A percentile compares a stretch with the other conserved stretches of the same genome.
Evolutionary conservation across 2,113 vertebrate genomes (phyloP).

Genomic region (Phodopus roborovskii): DNA sequence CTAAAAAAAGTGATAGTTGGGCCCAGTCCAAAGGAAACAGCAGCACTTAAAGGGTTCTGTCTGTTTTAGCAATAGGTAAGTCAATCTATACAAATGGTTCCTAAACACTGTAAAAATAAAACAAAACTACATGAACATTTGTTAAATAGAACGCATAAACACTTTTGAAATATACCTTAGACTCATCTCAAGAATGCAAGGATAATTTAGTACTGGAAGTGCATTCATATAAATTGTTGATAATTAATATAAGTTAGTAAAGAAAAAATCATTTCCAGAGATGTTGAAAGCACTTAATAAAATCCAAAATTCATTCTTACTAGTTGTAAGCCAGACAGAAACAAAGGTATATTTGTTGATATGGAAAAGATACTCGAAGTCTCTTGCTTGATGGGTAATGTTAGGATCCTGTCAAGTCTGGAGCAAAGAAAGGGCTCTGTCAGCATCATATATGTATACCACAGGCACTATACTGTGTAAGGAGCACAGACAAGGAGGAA

Average conservation of each 20-base stretch:
- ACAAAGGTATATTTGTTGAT: background rate
- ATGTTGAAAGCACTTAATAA: background rate
- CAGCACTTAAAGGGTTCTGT: background rate
- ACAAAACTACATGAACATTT: background rate
- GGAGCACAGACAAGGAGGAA: background rate
- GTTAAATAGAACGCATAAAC: background rate
- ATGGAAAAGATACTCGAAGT: background rate
- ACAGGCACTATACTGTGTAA: background rate
- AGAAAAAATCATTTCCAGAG: background rate
- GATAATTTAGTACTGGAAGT: background rate
- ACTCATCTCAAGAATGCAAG: background rate
- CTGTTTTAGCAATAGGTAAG: background rate
- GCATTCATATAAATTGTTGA: background rate
- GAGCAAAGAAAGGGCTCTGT: background rate
- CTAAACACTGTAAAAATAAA: background rate
- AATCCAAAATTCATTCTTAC: background rate
- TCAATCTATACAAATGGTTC: background rate
- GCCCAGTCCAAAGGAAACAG: background rate
- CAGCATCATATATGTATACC: background rate
- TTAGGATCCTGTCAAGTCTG: constrained; percentile 1
- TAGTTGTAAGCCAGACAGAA: constrained; percentile 4
- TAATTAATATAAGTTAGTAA: background rate
- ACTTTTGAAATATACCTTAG: background rate
- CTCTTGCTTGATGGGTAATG: background rate
- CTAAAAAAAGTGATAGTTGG: background rate